A percentile compares a stretch with the other conserved stretches of the same genome.
Evolutionary conservation across 2,113 vertebrate genomes (phyloP).

Genomic region (Jacana jacana): DNA sequence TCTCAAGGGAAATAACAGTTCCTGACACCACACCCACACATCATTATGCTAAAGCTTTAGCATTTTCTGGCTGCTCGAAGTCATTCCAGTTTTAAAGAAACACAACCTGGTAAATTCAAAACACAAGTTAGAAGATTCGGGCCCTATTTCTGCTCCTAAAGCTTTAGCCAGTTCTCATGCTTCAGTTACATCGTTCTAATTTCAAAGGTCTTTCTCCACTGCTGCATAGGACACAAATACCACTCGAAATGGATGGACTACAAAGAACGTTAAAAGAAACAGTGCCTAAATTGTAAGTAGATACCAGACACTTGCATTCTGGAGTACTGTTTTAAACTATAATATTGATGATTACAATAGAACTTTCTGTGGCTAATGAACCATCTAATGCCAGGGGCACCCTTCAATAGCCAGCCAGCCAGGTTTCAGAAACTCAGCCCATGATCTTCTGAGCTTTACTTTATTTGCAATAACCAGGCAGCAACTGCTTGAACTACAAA

Average conservation of each 20-base stretch:
- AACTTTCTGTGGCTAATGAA: background rate
- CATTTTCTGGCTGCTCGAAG: slow-evolving; percentile 39
- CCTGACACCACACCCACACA: slow-evolving; percentile 64
- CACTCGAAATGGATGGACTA: background rate
- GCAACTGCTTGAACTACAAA: background rate
- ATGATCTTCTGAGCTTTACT: background rate
- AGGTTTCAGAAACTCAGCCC: background rate
- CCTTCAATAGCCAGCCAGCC: background rate
- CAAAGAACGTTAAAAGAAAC: background rate
- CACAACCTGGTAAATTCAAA: background rate
- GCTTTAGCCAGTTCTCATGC: background rate
- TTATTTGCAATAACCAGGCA: background rate
- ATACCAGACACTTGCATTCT: background rate
- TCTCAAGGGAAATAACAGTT: slow-evolving; percentile 65
- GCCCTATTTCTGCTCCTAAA: background rate
- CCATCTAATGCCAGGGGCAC: background rate
- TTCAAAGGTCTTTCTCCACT: background rate
- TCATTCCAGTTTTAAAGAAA: slow-evolving; percentile 31
- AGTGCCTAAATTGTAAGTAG: background rate
- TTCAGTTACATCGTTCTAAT: background rate
- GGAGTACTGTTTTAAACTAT: background rate
- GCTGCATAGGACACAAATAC: background rate
- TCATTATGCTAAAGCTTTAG: slow-evolving; percentile 29
- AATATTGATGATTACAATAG: background rate
- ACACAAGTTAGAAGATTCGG: background rate